phyloP scores from a whole-genome alignment of 2,888 invertebrate genomes.

The Autographa pulchrina region DNA sequence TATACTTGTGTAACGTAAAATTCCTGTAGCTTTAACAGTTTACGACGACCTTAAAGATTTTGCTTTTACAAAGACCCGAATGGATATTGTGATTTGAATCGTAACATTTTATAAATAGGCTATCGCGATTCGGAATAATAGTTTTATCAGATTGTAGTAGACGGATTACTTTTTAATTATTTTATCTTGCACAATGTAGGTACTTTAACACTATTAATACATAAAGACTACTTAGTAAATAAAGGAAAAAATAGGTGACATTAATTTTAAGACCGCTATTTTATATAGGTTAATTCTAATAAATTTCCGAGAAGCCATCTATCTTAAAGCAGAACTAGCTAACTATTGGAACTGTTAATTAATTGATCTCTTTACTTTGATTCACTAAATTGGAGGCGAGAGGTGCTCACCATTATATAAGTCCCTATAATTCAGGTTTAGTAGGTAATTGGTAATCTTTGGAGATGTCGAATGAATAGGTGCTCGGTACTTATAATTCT shows the following conservation, averaged over 20 bases:
- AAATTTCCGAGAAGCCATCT: conserved; percentile 16
- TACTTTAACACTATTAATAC: too few species aligned
- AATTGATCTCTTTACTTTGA: conserved; percentile 55
- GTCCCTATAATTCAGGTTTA: conserved; percentile 34
- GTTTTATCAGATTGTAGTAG: background rate
- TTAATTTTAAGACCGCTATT: background rate
- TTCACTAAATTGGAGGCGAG: conserved; percentile 38
- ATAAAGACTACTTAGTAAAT: background rate
- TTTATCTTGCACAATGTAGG: too few species aligned
- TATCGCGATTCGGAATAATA: conserved; percentile 1
- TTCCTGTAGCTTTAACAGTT: conserved; percentile 39
- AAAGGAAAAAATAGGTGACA: background rate
- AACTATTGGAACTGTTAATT: conserved; percentile 48
- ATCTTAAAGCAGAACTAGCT: conserved; percentile 34
- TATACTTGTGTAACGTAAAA: conserved; percentile 45
- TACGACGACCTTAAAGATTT: conserved; percentile 49
- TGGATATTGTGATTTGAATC: conserved; percentile 14
- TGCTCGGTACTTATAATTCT: conserved; percentile 12
- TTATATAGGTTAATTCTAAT: background rate
- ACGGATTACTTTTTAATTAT: background rate
- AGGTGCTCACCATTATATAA: conserved; percentile 39
- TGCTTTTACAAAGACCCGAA: conserved; percentile 29
- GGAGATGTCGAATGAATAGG: conserved; percentile 24
- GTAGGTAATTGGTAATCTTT: conserved; percentile 35
- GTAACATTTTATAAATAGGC: conserved; percentile 14